Evolutionary conservation across 2,113 vertebrate species (phyloP).

Genomic region (Stegostoma tigrinum): DNA sequence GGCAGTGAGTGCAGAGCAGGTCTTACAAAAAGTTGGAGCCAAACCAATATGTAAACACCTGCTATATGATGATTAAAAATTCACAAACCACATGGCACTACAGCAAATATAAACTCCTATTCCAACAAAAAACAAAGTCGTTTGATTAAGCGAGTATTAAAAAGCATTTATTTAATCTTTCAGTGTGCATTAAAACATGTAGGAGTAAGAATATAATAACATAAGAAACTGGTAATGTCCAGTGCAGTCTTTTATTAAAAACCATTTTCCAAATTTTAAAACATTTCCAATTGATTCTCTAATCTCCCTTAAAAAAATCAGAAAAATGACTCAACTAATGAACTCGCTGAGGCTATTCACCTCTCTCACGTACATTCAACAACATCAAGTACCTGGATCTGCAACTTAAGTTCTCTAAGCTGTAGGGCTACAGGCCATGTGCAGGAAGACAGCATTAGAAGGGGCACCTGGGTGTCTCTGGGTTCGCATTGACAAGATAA

Average conservation of each 20-base stretch:
- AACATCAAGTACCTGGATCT: too few species aligned
- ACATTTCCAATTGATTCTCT: not conserved
- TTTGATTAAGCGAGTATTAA: not conserved
- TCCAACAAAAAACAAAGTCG: not conserved
- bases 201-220: not conserved
- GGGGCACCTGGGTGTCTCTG: too few species aligned
- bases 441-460: too few species aligned
- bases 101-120: not conserved
- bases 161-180: not conserved
- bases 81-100: not conserved
- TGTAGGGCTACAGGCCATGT: too few species aligned
- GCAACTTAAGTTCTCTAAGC: too few species aligned
- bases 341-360: not conserved
- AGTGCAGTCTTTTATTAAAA: not conserved
- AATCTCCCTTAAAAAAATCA: not conserved
- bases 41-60: not conserved
- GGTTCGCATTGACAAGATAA: too few species aligned
- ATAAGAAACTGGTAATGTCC: not conserved
- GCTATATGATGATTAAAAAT: slow-evolving; percentile 5
- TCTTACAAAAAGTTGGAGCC: not conserved
- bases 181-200: not conserved
- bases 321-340: not conserved
- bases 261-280: not conserved
- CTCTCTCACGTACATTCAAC: not conserved
- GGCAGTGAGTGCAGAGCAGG: not conserved